Base-by-base conservation (phyloP, 2,113 vertebrate genomes). In the Thamnaconus septentrionalis region DNA sequence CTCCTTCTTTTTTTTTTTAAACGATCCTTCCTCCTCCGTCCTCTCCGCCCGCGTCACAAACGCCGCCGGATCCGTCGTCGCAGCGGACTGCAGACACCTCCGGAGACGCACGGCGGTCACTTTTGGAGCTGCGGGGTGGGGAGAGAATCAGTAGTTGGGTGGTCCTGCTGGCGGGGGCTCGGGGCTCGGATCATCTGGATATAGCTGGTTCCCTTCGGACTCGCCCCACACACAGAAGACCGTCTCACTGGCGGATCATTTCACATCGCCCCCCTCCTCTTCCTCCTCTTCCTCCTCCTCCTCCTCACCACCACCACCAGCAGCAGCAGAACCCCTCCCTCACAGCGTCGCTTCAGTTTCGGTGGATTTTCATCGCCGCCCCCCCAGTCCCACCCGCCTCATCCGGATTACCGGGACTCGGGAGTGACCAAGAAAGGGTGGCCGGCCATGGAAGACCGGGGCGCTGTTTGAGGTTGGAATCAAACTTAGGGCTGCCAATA, bases 111-210 rank as follows among this genome's bases (percentile, higher is more conserved):
- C 67, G 12, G 8, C 75, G 70, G 76, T 86, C 82, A 75, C 78
- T 66, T 31, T 31, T 31, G 18, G 18, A 31, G 18, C 18, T 31
- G 18, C 18, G 18, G 18, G 63, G 18, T 2, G 18, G 18, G 63
- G 42, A 41, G 73, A 58, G 53, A 56, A 65, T 71, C 18, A 66
- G 44, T 72, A 64, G 57, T 18, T 52, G 69, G 55, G 69, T 53
- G 69, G 66, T 80, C 59, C 18, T 31, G 18, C 18, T 31, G 18
- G 18, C 18, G 2, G 18, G 18, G 18, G 18, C 1, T 31, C 18
- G 18, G 18, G 70, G 74, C 63, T 64, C 42, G 74, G 83, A 89
- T 83, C 83, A 79, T 59, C 73, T 75, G 88, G 88, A 91, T 90
- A 84, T 85, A 83, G 72, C 66, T 72, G 77, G 39, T 57, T 58